phyloP scores from a whole-genome alignment of 2,113 vertebrate species.

The Baryphthengus martii region DNA sequence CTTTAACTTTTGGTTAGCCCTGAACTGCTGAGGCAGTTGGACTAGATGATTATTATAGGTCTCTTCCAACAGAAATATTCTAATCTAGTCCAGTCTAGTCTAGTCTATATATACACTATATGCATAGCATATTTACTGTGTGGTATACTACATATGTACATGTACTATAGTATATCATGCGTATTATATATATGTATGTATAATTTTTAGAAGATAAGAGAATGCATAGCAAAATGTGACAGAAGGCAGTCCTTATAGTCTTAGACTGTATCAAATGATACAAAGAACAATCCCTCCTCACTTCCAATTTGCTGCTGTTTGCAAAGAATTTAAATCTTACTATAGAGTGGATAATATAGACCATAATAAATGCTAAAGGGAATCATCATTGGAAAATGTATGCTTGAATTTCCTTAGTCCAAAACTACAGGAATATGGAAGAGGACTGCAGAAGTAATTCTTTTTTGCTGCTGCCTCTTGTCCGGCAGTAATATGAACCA shows the following conservation, averaged over 20 bases:
- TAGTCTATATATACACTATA: not conserved
- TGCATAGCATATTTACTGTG: not conserved
- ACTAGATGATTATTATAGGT: fast-evolving
- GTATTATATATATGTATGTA: not conserved
- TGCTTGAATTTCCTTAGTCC: not conserved
- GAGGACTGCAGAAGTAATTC: not conserved
- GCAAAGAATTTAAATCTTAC: not conserved
- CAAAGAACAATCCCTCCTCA: not conserved
- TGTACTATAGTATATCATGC: not conserved
- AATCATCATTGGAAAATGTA: not conserved
- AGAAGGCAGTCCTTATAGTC: not conserved
- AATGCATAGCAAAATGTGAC: not conserved
- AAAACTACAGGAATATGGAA: not conserved
- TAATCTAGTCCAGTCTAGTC: not conserved
- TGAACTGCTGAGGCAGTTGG: not conserved
- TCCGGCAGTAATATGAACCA: not conserved
- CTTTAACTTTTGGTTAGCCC: too few relatives aligned
- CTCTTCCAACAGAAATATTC: not conserved
- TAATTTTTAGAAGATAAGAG: not conserved
- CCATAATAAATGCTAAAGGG: not conserved
- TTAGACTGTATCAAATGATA: not conserved
- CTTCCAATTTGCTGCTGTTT: not conserved
- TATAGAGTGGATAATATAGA: not conserved
- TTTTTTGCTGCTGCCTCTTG: not conserved
- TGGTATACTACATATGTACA: not conserved